Evolutionary conservation across 2,113 vertebrate species (phyloP), one percentile per base, ranked within the genome.

Genomic region (Melanerpes aurifrons): DNA sequence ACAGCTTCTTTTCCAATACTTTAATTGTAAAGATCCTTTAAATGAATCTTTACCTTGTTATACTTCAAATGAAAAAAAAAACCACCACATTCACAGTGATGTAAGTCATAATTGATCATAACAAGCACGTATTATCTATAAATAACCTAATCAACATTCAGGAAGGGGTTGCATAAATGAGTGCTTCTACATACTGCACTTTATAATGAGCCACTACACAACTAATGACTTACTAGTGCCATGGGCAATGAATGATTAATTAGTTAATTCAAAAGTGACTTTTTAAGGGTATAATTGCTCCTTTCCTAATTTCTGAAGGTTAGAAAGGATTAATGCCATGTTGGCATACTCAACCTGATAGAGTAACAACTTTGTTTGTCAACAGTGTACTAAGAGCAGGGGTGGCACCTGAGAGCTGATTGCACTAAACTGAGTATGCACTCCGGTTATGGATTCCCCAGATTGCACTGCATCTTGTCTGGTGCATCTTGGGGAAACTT

Each of bases 141-240:
- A 97, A 98, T 97, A 97, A 96, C 92, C 90, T 97, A 91, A 97
- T 98, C 95, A 96, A 84, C 95, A 97, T 97, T 96, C 97, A 97
- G 92, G 83, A 97, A 96, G 81, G 68, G 93, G 90, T 86, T 96
- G 84, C 84, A 92, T 95, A 96, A 97, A 96, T 97, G 89, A 97
- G 92, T 37, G 58, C 56, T 79, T 96, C 92, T 93, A 95, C 96
- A 95, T 94, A 94, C 63, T 92, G 72, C 82, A 96, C 91, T 87
- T 96, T 96, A 96, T 97, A 97, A 98, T 97, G 87, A 98, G 82
- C 54, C 92, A 95, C 94, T 96, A 95, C 74, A 95, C 95, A 94
- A 93, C 94, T 97, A 97, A 97, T 96, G 96, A 97, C 96, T 98
- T 97, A 97, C 97, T 97, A 97, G 95, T 95, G 94, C 94, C 95